Percentiles rank a stretch among this genome's conserved stretches.
phyloP scores from a whole-genome alignment of 2,797 vertebrate species.

The Gorsachius magnificus region DNA sequence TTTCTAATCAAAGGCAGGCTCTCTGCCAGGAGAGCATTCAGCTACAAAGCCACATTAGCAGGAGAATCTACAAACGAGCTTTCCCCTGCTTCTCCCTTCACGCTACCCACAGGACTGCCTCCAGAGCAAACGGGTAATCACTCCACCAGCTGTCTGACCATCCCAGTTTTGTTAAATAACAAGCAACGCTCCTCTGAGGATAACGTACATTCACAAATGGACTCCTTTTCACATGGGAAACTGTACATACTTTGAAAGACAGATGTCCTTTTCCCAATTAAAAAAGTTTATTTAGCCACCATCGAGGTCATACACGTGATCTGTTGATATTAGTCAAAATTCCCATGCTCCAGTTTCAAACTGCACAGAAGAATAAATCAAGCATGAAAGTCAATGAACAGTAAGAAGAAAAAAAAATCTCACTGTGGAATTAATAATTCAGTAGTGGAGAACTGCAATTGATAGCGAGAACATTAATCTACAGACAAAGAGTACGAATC shows the following conservation, averaged over 20 bases:
- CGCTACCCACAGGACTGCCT: neutral
- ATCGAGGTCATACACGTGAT: neutral
- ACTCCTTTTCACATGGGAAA: neutral
- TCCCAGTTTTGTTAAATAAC: neutral
- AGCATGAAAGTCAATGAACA: constrained; percentile 4
- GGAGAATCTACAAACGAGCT: neutral
- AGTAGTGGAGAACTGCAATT: neutral
- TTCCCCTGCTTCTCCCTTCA: neutral
- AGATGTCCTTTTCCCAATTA: neutral
- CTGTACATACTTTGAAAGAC: neutral
- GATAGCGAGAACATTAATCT: constrained; percentile 19
- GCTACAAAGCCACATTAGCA: constrained; percentile 5
- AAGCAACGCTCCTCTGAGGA: neutral
- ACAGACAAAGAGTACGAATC: neutral
- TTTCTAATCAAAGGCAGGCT: constrained; percentile 14
- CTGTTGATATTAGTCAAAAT: neutral
- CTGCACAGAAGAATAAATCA: neutral
- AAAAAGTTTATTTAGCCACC: neutral
- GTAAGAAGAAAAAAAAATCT: neutral
- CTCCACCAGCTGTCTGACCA: neutral
- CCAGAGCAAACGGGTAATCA: neutral
- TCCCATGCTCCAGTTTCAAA: constrained; percentile 10
- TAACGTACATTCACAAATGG: neutral
- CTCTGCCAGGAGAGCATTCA: constrained; percentile 17
- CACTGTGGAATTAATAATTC: constrained; percentile 16